A percentile compares a stretch with the other conserved stretches of the same genome.
Evolutionary conservation across 2,113 vertebrate genomes (phyloP).

Genomic region (Tachysurus vachellii): DNA sequence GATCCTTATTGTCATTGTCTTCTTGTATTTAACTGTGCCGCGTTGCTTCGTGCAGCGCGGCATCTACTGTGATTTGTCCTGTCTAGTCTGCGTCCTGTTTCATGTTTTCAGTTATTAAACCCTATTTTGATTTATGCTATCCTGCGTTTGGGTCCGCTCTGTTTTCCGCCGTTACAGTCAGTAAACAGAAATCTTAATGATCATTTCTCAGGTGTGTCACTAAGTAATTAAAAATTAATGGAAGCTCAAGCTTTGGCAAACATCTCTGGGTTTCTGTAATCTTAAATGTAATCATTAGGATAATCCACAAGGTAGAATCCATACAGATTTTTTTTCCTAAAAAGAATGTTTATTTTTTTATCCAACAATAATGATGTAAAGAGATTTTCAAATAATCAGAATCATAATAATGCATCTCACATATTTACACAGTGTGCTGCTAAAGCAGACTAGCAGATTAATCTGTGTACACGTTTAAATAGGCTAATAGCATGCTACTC

Average conservation of each 20-base stretch:
- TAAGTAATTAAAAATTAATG: slow-evolving; percentile 18
- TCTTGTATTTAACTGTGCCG: too few relatives aligned
- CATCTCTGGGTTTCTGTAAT: not conserved
- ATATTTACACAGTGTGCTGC: not conserved
- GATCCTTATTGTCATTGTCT: too few relatives aligned
- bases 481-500: not conserved
- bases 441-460: slow-evolving; percentile 25
- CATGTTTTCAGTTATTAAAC: too few relatives aligned
- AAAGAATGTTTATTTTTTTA: not conserved
- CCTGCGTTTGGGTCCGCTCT: too few relatives aligned
- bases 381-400: not conserved
- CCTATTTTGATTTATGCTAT: too few relatives aligned
- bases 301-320: slow-evolving; percentile 25
- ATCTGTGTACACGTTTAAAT: not conserved
- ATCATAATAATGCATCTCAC: not conserved
- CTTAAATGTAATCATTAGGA: slow-evolving; percentile 27
- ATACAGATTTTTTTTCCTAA: not conserved
- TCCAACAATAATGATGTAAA: not conserved
- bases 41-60: too few relatives aligned
- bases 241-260: slow-evolving; percentile 10
- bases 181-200: slow-evolving; percentile 10
- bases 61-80: too few relatives aligned
- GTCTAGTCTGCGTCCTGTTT: too few relatives aligned
- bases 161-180: too few relatives aligned
- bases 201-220: not conserved